Evolutionary conservation across 2,797 vertebrate species (phyloP).

Genomic region (Thunnus albacares): DNA sequence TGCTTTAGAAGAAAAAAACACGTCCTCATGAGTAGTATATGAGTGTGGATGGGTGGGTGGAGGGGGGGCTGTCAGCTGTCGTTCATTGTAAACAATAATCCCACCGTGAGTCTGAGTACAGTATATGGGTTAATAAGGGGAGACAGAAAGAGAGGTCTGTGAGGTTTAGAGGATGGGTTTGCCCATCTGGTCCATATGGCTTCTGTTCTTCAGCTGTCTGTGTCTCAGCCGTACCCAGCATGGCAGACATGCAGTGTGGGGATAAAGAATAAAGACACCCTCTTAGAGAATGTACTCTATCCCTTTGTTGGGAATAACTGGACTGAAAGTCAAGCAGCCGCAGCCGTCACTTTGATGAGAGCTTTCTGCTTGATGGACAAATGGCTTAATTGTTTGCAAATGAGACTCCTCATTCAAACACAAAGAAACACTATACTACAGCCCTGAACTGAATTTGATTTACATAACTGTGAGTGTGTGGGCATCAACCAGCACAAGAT

Average conservation of each 20-base stretch:
- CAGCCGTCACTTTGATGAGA: slow-evolving; percentile 39
- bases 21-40: background rate
- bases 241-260: slow-evolving; percentile 41
- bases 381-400: slow-evolving; percentile 58
- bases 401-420: slow-evolving; percentile 21
- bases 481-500: slow-evolving; percentile 43
- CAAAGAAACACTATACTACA: slow-evolving; percentile 30
- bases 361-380: slow-evolving; percentile 51
- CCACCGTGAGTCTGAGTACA: slow-evolving; percentile 45
- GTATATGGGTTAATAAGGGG: slow-evolving; percentile 71
- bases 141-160: slow-evolving; percentile 50
- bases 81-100: slow-evolving; percentile 57
- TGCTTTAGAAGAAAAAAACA: background rate
- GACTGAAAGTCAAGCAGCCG: slow-evolving; percentile 43
- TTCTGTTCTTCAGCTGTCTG: slow-evolving; percentile 46
- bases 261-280: slow-evolving; percentile 57
- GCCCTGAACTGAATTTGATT: slow-evolving; percentile 50
- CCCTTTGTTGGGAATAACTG: slow-evolving; percentile 61
- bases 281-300: slow-evolving; percentile 52
- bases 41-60: background rate
- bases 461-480: slow-evolving; percentile 61
- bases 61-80: slow-evolving; percentile 25
- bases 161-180: slow-evolving; percentile 55
- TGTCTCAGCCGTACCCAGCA: slow-evolving; percentile 38
- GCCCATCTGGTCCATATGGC: slow-evolving; percentile 75